Evolutionary conservation across 2,797 vertebrate species (phyloP), one percentile per base, ranked within the genome.

Genomic region (Etheostoma nigrum): DNA sequence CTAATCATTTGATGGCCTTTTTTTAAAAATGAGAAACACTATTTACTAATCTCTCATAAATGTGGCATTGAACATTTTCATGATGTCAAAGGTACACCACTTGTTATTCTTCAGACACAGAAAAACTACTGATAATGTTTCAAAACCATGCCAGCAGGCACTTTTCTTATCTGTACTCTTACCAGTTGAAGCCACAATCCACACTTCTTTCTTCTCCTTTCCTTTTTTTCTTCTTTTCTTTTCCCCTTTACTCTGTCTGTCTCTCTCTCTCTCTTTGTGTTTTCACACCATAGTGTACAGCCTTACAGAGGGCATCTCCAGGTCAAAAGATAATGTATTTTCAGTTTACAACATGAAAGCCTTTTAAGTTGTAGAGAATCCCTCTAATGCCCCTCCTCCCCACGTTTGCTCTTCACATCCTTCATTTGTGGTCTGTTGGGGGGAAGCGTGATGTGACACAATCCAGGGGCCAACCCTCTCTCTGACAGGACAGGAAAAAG

Each of bases 291-390:
- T 67, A 88, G 91, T 95, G 92, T 95, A 92, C 74, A 91, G 93
- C 95, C 95, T 91, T 91, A 91, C 86, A 86, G 93, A 95, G 96
- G 95, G 94, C 96, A 96, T 88, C 86, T 91, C 63, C 45, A 95
- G 96, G 96, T 97, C 97, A 97, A 93, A 94, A 96, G 95, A 97
- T 97, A 96, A 96, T 96, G 96, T 95, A 94, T 95, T 96, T 95
- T 96, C 95, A 94, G 96, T 96, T 96, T 96, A 95, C 94, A 93
- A 90, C 95, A 96, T 95, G 88, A 95, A 96, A 95, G 89, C 93
- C 95, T 96, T 96, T 89, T 91, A 96, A 96, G 96, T 96, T 95
- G 93, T 90, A 90, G 93, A 95, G 91, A 89, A 30, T 72, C 65
- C 76, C 72, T 71, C 55, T 62, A 52, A 23, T 15, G 47, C 85